A percentile compares a stretch with the other conserved stretches of the same genome.
Evolutionary conservation across 1,140 invertebrate species (phyloP).

Genomic region (Hypothenemus hampei): DNA sequence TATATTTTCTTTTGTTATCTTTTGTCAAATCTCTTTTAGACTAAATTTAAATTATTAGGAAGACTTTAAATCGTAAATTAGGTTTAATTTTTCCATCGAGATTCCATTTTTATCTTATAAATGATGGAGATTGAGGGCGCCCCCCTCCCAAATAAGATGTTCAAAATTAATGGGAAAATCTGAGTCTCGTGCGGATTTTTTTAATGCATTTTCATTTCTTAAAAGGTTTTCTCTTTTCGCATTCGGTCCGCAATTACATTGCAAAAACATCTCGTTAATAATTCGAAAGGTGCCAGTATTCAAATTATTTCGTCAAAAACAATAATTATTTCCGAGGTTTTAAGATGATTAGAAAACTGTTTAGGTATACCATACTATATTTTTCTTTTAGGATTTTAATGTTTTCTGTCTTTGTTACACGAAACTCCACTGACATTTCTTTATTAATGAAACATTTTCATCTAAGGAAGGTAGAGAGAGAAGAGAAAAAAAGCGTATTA

Average conservation of each 20-base stretch:
- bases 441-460: conserved; percentile 5
- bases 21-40: no score
- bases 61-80: conserved; percentile 2
- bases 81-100: conserved; percentile 17
- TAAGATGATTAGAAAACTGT: no score
- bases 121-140: not conserved
- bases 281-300: conserved; percentile 43
- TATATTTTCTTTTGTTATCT: no score
- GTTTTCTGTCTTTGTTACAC: no score
- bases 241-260: conserved; percentile 31
- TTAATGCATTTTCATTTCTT: conserved; percentile 56
- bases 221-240: conserved; percentile 49
- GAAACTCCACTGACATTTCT: not conserved
- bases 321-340: no score
- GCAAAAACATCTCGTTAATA: conserved; percentile 53
- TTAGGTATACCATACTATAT: no score
- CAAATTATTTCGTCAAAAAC: not conserved
- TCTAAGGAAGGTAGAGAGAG: no score
- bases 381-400: no score
- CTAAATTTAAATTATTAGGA: no score
- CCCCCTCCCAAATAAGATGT: conserved; percentile 8
- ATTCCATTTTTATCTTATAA: conserved; percentile 7
- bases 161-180: conserved; percentile 23
- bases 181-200: conserved; percentile 24
- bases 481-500: conserved; percentile 8